These are phyloP conservation scores for Leptinotarsa lineolata DNA, from an alignment of 1,140 invertebrate genomes.

Conservation along the genomic window DNA sequence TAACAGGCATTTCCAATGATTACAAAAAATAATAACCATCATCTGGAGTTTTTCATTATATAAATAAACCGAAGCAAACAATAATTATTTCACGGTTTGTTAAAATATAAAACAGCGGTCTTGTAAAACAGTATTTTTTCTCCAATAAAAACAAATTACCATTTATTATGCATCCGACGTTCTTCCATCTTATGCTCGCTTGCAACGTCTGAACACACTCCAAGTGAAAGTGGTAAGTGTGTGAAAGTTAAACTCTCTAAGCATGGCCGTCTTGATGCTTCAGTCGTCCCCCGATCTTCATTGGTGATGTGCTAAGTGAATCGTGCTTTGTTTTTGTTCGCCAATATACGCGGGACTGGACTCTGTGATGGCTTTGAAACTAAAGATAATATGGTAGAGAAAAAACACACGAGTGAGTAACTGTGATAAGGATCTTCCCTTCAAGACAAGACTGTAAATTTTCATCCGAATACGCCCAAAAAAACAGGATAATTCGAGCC, in stretches of 20 bases:
- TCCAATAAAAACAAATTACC: conserved; percentile 16
- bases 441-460: neutral
- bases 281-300: conserved; percentile 26
- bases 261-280: conserved; percentile 27
- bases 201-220: conserved; percentile 13
- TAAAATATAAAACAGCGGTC: conserved; percentile 4
- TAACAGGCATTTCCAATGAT: conserved; percentile 3
- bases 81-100: conserved; percentile 19
- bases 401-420: neutral
- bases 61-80: conserved; percentile 17
- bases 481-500: too few species aligned
- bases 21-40: neutral
- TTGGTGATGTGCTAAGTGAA: conserved; percentile 25
- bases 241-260: conserved; percentile 33
- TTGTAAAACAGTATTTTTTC: conserved; percentile 11
- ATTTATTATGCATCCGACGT: conserved; percentile 16
- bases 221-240: conserved; percentile 30
- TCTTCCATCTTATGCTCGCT: conserved; percentile 20
- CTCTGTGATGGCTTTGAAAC: conserved; percentile 5
- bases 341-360: neutral
- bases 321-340: conserved; percentile 26
- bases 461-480: neutral
- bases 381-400: neutral
- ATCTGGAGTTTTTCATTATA: conserved; percentile 17
- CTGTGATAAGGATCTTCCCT: too few species aligned